A percentile compares a stretch with the other conserved stretches of the same genome.
Evolutionary conservation across 2,797 vertebrate genomes (phyloP).

Genomic region (Mycteria americana): DNA sequence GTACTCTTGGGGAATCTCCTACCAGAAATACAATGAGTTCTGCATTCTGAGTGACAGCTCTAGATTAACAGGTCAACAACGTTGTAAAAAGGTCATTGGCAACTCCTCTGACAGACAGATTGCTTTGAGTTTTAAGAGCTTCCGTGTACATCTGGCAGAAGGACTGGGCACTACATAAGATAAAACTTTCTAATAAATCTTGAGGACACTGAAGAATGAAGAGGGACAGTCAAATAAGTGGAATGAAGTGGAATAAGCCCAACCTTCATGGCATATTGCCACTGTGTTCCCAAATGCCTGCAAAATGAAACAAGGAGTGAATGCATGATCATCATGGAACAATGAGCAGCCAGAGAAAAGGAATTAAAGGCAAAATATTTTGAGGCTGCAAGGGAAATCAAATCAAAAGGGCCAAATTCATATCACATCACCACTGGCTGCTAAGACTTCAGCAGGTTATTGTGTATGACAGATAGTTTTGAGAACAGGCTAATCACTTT

Average conservation of each 20-base stretch:
- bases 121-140: constrained; percentile 11
- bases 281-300: neutral
- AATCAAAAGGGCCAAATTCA: neutral
- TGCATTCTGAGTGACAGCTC: neutral
- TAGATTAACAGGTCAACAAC: constrained; percentile 20
- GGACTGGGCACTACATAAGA: neutral
- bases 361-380: constrained; percentile 3
- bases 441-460: neutral
- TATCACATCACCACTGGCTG: neutral
- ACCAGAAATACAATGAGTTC: neutral
- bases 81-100: neutral
- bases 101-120: neutral
- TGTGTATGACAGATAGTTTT: neutral
- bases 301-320: neutral
- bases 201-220: constrained; percentile 11
- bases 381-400: neutral
- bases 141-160: neutral
- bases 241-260: neutral
- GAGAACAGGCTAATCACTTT: neutral
- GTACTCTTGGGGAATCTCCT: neutral
- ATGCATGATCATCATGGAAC: neutral
- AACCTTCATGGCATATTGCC: neutral
- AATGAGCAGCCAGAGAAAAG: neutral
- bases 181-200: constrained; percentile 38
- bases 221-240: neutral